Conservation (phyloP, 2,113 vertebrate genomes). For the Caretta caretta region DNA sequence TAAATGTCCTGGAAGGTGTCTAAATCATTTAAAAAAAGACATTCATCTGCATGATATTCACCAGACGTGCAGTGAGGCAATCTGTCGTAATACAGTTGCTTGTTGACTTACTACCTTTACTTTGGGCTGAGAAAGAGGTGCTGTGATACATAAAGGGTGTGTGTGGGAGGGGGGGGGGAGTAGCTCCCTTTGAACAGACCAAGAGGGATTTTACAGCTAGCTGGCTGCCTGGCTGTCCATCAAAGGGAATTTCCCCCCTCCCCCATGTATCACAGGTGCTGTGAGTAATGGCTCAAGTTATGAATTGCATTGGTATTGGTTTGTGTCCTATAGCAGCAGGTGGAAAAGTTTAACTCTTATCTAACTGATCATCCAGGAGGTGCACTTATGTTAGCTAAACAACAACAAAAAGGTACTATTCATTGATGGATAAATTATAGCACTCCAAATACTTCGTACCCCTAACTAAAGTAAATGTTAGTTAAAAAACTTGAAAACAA, state of each 20-base stretch:
- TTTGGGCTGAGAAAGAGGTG: neutral
- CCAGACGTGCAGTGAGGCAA: neutral
- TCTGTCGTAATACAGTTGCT: neutral
- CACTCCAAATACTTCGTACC: neutral
- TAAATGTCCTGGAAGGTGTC: neutral
- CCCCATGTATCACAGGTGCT: no score
- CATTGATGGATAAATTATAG: neutral
- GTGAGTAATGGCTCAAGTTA: neutral
- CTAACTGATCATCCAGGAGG: neutral
- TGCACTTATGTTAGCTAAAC: neutral
- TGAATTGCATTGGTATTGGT: neutral
- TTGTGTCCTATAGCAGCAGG: neutral
- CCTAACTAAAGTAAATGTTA: neutral
- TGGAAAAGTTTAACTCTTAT: neutral
- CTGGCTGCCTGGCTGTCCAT: no score
- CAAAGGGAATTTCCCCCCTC: no score
- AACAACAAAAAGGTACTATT: neutral
- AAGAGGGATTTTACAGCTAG: no score
- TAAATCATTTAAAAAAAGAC: neutral
- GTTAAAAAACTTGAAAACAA: neutral
- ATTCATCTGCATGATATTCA: neutral
- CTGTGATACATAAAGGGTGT: no score
- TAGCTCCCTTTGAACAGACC: no score
- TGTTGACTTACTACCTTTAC: neutral
- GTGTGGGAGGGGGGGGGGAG: no score